Percentiles rank a stretch among this genome's conserved stretches.
Conservation (phyloP, 1,140 invertebrate species). For the Bicyclus anynana region DNA sequence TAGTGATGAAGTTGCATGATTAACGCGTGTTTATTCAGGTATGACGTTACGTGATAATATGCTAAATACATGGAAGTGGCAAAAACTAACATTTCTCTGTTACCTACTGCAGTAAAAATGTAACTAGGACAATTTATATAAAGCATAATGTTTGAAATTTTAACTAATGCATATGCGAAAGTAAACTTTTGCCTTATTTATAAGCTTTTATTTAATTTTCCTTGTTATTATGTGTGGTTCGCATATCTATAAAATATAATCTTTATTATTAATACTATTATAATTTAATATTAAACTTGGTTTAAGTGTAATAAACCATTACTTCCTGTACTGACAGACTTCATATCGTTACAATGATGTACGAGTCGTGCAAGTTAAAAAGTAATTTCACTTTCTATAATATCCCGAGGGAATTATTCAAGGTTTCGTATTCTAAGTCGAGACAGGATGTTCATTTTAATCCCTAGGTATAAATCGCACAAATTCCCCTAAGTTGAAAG, state of each 20-base stretch:
- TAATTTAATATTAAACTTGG: too few species aligned
- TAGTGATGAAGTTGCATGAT: constrained; percentile 26
- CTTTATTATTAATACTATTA: too few species aligned
- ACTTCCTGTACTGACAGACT: too few species aligned
- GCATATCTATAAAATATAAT: too few species aligned
- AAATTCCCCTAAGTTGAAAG: neutral
- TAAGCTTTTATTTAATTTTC: too few species aligned
- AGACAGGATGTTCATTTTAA: neutral
- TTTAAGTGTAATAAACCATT: too few species aligned
- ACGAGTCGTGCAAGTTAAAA: too few species aligned
- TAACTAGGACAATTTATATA: neutral
- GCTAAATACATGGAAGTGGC: constrained; percentile 42
- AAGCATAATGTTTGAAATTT: neutral
- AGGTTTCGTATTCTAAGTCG: neutral
- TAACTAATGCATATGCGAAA: neutral
- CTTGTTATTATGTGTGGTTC: too few species aligned
- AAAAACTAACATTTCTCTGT: constrained; percentile 20
- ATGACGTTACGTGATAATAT: constrained; percentile 39
- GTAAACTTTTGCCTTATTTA: too few species aligned
- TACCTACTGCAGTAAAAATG: neutral
- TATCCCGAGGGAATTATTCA: too few species aligned
- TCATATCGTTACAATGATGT: too few species aligned
- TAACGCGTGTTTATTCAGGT: constrained; percentile 19
- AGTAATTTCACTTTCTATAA: too few species aligned
- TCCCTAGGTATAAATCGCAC: neutral